Evolutionary conservation across 2,797 vertebrate genomes (phyloP), one percentile per base, ranked within the genome.

Genomic region (Dromococcyx pavoninus): DNA sequence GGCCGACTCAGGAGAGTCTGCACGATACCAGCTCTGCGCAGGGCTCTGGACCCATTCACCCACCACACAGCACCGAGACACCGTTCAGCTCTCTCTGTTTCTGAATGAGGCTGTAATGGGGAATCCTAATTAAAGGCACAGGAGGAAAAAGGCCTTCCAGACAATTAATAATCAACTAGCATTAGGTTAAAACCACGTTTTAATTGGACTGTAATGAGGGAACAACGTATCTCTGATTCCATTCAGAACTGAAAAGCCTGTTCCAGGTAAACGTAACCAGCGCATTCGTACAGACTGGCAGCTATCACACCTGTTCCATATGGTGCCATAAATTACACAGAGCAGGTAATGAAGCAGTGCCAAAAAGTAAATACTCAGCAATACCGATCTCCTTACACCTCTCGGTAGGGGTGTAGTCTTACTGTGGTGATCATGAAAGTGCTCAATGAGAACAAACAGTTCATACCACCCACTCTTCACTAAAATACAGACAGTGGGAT

Each of bases 311-410:
- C 86, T 53, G 57, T 75, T 94, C 96, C 97, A 92, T 77, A 89
- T 84, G 95, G 96, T 92, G 94, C 91, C 92, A 94, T 94, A 94
- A 96, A 96, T 95, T 96, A 93, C 17, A 88, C 94, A 92, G 82
- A 56, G 86, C 89, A 95, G 91, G 93, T 87, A 96, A 96, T 51
- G 83, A 97, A 97, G 89, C 86, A 79, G 91, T 84, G 82, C 94
- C 95, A 97, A 88, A 65, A 94, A 95, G 82, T 64, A 94, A 97
- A 86, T 74, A 93, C 84, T 94, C 94, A 91, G 88, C 86, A 97
- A 83, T 81, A 91, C 72, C 65, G 30, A 14, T 67, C 94, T 96
- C 91, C 91, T 95, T 91, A 51, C 71, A 69, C 86, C 95, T 96
- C 91, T 96, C 94, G 43, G 60, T 3, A 7, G 30, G 33, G 11